Conservation (phyloP, 2,113 vertebrate genomes). For the Gorsachius goisagi region DNA sequence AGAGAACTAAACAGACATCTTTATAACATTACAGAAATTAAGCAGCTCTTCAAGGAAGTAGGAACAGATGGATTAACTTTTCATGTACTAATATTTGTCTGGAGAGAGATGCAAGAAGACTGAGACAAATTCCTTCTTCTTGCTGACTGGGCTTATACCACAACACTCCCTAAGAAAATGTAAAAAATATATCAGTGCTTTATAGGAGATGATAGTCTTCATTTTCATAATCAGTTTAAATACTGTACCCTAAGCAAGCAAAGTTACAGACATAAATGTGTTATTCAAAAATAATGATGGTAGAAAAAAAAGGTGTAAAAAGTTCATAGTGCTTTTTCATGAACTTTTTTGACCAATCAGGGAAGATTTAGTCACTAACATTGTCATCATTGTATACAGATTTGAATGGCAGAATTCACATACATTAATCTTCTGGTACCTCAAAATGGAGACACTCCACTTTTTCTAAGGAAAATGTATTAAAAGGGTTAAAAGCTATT, state of each 20-base stretch:
- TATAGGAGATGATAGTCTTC: not conserved
- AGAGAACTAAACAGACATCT: not conserved
- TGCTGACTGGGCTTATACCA: no score
- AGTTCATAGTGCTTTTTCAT: not conserved
- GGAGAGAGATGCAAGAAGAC: not conserved
- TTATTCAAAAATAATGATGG: not conserved
- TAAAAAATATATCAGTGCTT: not conserved
- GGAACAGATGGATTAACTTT: not conserved
- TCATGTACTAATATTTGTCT: not conserved
- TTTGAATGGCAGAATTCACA: not conserved
- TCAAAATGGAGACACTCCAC: not conserved
- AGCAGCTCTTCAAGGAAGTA: not conserved
- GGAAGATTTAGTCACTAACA: not conserved
- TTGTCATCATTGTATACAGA: fast-evolving
- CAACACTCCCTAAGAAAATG: not conserved
- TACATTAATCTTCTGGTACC: not conserved
- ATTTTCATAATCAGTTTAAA: not conserved
- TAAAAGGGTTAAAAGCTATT: not conserved
- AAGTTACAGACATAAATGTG: not conserved
- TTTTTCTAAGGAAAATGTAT: not conserved
- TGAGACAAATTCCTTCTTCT: not conserved
- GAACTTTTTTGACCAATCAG: not conserved
- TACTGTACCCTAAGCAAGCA: not conserved
- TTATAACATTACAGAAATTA: not conserved
- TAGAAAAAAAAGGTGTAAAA: not conserved